Percentiles rank a stretch among this genome's conserved stretches.
phyloP scores from a whole-genome alignment of 2,797 vertebrate genomes.

The Trachops cirrhosus region DNA sequence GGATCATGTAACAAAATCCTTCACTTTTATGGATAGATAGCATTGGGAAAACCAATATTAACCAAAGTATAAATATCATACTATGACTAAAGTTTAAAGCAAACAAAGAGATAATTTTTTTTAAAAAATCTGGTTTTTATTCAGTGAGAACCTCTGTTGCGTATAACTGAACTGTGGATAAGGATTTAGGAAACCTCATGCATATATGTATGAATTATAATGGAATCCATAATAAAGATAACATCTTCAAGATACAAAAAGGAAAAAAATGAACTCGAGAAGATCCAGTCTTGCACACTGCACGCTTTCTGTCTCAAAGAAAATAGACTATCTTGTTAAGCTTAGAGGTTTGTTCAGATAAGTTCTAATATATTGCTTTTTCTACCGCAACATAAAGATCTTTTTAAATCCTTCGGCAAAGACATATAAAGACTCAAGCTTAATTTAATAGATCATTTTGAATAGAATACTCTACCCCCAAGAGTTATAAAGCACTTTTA shows the following conservation, averaged over 20 bases:
- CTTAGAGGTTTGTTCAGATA: constrained; percentile 54
- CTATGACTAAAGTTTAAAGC: neutral
- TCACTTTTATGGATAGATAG: neutral
- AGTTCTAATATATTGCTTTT: constrained; percentile 62
- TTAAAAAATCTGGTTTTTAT: neutral
- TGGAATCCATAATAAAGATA: constrained; percentile 39
- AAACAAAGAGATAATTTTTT: neutral
- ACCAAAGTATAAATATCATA: neutral
- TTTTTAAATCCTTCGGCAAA: constrained; percentile 47
- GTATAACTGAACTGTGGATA: neutral
- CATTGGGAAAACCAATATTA: neutral
- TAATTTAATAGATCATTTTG: constrained; percentile 47
- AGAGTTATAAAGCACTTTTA: neutral
- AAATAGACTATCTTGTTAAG: constrained; percentile 53
- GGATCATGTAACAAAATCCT: neutral
- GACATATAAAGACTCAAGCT: neutral
- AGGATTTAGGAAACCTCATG: constrained; percentile 18
- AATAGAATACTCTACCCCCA: neutral
- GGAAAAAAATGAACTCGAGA: constrained; percentile 21
- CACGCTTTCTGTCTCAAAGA: constrained; percentile 18
- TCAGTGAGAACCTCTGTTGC: neutral
- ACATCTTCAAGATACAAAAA: constrained; percentile 19
- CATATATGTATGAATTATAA: constrained; percentile 54
- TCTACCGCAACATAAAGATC: neutral
- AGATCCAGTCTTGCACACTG: neutral